These are phyloP conservation scores for Darevskia nairensis DNA, from an alignment of 2,797 vertebrate species.

Conservation along the genomic window DNA sequence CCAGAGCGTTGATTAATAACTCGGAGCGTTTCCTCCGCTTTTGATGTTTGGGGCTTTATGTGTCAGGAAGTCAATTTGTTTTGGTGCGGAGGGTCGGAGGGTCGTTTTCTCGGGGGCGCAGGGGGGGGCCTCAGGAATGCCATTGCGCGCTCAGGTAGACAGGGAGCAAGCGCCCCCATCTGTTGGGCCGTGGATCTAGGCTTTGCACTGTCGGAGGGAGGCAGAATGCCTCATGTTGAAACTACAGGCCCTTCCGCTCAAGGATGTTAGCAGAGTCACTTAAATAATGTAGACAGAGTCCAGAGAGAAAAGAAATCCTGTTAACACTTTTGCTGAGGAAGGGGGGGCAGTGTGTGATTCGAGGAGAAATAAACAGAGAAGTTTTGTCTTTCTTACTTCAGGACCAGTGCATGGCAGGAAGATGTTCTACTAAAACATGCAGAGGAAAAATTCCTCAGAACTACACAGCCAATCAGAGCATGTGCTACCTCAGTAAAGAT, in stretches of 20 bases:
- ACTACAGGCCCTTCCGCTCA: neutral
- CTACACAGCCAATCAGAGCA: too few species aligned
- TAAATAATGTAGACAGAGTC: too few species aligned
- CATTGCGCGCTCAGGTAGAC: neutral
- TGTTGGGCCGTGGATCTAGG: accelerated
- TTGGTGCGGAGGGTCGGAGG: slow-evolving; percentile 22
- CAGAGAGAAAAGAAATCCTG: too few species aligned
- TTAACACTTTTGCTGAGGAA: too few species aligned
- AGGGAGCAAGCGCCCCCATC: neutral
- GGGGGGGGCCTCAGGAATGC: slow-evolving; percentile 10
- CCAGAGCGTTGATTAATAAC: slow-evolving; percentile 30
- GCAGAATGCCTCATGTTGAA: neutral
- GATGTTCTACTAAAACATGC: too few species aligned
- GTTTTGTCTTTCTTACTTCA: too few species aligned
- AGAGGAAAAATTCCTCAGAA: too few species aligned
- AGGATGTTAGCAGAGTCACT: too few species aligned
- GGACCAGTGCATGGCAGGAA: too few species aligned
- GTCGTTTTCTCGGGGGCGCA: neutral
- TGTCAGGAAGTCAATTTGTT: slow-evolving; percentile 33
- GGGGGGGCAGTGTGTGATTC: too few species aligned
- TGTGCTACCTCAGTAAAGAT: too few species aligned
- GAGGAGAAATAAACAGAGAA: too few species aligned
- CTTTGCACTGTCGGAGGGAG: neutral
- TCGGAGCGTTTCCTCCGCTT: slow-evolving; percentile 7
- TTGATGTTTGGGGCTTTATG: neutral